These are phyloP conservation scores for Cyanistes caeruleus DNA, from an alignment of 2,113 vertebrate genomes.

Conservation along the genomic window DNA sequence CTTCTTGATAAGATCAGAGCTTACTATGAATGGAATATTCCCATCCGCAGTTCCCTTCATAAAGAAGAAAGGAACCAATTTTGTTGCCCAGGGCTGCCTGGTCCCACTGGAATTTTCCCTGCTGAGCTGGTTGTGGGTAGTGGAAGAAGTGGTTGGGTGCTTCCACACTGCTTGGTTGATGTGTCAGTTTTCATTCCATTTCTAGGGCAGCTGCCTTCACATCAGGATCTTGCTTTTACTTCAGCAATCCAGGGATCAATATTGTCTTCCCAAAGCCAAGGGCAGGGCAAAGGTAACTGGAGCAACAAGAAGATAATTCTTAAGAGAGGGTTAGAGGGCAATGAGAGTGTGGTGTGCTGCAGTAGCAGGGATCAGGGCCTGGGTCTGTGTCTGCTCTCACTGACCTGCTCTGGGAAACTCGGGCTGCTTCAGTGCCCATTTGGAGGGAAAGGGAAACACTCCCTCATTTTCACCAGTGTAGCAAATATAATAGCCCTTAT, in stretches of 20 bases:
- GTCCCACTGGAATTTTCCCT: neutral
- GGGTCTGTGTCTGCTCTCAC: neutral
- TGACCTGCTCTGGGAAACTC: neutral
- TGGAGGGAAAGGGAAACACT: neutral
- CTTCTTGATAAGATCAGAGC: neutral
- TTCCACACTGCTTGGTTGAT: neutral
- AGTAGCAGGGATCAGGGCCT: neutral
- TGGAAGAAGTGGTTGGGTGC: neutral
- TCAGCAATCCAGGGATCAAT: neutral
- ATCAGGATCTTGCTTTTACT: neutral
- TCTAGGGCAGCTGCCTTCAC: neutral
- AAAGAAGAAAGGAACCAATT: neutral
- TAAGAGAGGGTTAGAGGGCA: neutral
- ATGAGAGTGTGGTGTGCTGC: neutral
- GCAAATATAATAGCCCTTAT: neutral
- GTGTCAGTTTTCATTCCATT: neutral
- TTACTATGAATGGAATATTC: neutral
- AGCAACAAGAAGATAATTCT: neutral
- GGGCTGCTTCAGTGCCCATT: neutral
- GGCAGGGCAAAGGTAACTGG: neutral
- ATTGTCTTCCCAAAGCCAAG: neutral
- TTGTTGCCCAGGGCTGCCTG: neutral
- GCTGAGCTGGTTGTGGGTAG: neutral
- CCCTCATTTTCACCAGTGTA: neutral
- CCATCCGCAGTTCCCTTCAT: neutral